A percentile compares a stretch with the other conserved stretches of the same genome.
Evolutionary conservation across 2,888 invertebrate genomes (phyloP).

Genomic region (Diplolepis rosae): DNA sequence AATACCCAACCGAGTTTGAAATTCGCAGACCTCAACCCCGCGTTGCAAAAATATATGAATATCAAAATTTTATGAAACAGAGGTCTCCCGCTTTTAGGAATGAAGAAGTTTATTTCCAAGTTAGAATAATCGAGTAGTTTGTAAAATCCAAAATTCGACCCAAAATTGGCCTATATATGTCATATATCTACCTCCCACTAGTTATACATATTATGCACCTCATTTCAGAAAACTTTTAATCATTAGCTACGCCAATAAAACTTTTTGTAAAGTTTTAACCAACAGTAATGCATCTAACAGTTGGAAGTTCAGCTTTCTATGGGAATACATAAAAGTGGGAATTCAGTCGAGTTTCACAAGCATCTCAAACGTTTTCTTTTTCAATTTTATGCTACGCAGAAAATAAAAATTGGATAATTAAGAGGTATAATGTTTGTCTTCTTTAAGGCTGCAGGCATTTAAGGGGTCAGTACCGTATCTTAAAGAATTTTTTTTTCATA

Average conservation of each 20-base stretch:
- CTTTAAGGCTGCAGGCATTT: too few relatives aligned
- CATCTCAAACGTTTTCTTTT: neutral
- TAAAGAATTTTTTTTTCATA: too few relatives aligned
- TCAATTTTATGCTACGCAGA: neutral
- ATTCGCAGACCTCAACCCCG: neutral
- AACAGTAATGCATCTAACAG: slow-evolving; percentile 8
- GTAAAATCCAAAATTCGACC: neutral
- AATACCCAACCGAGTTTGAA: neutral
- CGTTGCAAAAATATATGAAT: neutral
- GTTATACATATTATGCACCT: neutral
- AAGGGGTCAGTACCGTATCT: too few relatives aligned
- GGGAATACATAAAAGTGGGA: neutral
- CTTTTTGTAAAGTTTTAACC: slow-evolving; percentile 13
- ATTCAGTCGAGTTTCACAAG: neutral
- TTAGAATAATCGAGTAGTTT: neutral
- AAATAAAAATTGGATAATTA: neutral
- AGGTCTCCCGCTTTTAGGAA: neutral
- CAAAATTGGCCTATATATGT: neutral
- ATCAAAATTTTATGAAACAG: neutral
- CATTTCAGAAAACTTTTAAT: neutral
- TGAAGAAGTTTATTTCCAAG: slow-evolving; percentile 9
- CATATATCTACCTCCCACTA: neutral
- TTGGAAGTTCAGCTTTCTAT: slow-evolving; percentile 1
- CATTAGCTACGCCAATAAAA: neutral
- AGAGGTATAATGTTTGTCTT: too few relatives aligned